Evolutionary conservation across 2,888 invertebrate genomes (phyloP).

Genomic region (Imbricaverruca yamaguchii): DNA sequence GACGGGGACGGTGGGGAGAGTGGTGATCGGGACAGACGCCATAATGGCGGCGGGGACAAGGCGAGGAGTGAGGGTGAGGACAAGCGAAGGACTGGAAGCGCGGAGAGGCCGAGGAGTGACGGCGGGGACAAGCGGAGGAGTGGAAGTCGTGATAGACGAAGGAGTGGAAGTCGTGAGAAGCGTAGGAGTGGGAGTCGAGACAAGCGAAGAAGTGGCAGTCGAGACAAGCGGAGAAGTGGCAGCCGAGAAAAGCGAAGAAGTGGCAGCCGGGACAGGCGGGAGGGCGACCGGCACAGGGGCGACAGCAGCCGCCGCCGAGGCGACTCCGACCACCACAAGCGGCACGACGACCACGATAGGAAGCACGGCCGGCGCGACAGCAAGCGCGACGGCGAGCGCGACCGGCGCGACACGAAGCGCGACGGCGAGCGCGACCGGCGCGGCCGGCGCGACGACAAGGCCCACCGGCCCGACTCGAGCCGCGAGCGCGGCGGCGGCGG

Average conservation of each 20-base stretch:
- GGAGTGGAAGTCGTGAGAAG: too few relatives aligned
- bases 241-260: too few relatives aligned
- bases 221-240: too few relatives aligned
- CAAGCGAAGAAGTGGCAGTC: too few relatives aligned
- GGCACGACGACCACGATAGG: background rate
- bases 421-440: conserved; percentile 7
- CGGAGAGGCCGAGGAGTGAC: too few relatives aligned
- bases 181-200: too few relatives aligned
- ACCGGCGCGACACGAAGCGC: background rate
- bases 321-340: background rate
- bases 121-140: too few relatives aligned
- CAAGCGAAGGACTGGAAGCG: too few relatives aligned
- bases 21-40: background rate
- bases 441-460: background rate
- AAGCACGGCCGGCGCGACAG: background rate
- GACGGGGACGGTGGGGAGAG: background rate
- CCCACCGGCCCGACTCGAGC: too few relatives aligned
- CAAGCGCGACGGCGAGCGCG: background rate
- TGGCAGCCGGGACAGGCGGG: background rate
- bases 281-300: background rate
- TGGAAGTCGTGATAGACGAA: too few relatives aligned
- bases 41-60: background rate
- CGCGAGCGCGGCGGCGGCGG: too few relatives aligned
- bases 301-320: background rate
- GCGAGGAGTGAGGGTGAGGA: too few relatives aligned